phyloP scores from a whole-genome alignment of 2,113 vertebrate genomes.

The Okapia johnstoni region DNA sequence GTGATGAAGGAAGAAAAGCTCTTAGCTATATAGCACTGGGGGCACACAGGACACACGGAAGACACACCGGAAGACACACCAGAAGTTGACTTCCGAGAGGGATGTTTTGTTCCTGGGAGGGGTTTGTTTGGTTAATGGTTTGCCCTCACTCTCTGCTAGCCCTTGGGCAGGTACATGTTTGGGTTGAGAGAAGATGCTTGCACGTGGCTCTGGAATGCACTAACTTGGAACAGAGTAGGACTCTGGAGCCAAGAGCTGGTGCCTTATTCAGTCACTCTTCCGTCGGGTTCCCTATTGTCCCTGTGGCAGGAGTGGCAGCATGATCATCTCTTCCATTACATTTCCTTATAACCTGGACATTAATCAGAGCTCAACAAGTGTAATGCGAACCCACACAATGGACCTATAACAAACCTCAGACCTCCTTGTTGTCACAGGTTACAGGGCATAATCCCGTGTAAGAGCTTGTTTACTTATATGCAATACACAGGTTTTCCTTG shows the following conservation, averaged over 20 bases:
- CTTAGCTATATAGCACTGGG: rapidly evolving
- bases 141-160: not conserved
- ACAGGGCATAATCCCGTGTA: not conserved
- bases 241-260: not conserved
- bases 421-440: slow-evolving; percentile 21
- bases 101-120: not conserved
- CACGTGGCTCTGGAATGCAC: not conserved
- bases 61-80: not conserved
- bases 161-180: not conserved
- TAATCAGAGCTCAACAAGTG: not conserved
- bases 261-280: not conserved
- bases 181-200: not conserved
- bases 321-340: slow-evolving; percentile 8
- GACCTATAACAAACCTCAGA: not conserved
- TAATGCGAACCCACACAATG: not conserved
- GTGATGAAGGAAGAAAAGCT: not conserved
- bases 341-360: slow-evolving; percentile 30
- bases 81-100: not conserved
- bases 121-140: not conserved
- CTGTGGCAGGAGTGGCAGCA: not conserved
- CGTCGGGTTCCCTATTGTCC: slow-evolving; percentile 1
- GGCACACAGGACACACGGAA: not conserved
- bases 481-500: slow-evolving; percentile 63
- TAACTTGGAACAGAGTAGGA: not conserved
- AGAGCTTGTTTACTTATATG: slow-evolving; percentile 56